Base-by-base conservation (phyloP, 2,797 vertebrate genomes). In the Sebastolobus alascanus region DNA sequence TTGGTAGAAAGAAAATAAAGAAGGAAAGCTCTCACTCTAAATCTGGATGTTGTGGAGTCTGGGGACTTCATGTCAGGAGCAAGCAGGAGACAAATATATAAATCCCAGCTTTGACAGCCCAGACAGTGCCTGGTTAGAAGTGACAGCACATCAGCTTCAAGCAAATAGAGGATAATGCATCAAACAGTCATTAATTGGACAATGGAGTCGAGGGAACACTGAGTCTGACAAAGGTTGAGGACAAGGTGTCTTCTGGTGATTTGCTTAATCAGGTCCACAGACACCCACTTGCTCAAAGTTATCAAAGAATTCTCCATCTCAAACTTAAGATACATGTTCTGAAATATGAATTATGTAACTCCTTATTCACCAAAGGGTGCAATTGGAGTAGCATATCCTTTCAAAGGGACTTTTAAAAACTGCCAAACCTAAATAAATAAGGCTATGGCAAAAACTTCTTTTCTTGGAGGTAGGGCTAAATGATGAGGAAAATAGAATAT, bases 101-200 rank as follows among this genome's bases (percentile, higher is more conserved):
- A 87, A 86, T 91, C 84, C 69, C 55, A 60, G 29, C 40, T 65
- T 54, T 84, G 82, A 83, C 89, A 84, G 64, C 64, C 55, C 70
- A 83, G 84, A 78, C 80, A 82, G 73, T 70, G 71, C 54, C 76
- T 72, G 69, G 86, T 86, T 89, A 84, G 59, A 83, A 87, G 40
- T 86, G 83, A 81, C 76, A 80, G 73, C 33, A 52, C 50, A 81
- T 80, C 80, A 67, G 80, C 68, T 60, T 64, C 77, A 80, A 76
- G 66, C 69, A 86, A 90, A 92, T 52, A 73, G 66, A 92, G 55
- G 31, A 84, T 83, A 82, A 90, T 82, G 74, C 80, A 80, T 90
- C 79, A 86, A 87, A 80, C 33, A 75, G 74, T 85, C 77, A 85
- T 89, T 93, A 91, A 91, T 85, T 93, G 87, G 86, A 87, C 84